Evolutionary conservation across 2,113 vertebrate genomes (phyloP), one percentile per base, ranked within the genome.

Genomic region (Rhizomys pruinosus): DNA sequence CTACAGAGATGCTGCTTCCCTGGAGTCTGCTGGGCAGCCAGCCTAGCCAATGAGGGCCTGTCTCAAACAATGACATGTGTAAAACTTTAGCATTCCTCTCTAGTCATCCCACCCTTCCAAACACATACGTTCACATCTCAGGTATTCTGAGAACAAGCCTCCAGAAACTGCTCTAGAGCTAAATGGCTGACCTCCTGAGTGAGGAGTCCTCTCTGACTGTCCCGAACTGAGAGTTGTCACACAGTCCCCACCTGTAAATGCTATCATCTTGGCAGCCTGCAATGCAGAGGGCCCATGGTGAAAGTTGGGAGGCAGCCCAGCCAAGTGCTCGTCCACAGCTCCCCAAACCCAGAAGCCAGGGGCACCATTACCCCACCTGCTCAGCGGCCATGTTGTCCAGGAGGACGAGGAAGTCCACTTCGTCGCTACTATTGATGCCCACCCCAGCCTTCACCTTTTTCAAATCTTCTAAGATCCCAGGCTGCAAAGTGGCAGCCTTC

Each of bases 341-440:
- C 55, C 42, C 39, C 0, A 5, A 17, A 5, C 63, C 47, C 87
- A 39, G 19, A 6, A 34, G n/a, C 39, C 4, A 0, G 19, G 64
- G 19, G 44, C 82, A 0, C 1, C 39, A 89, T 47, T 23, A 9
- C n/a, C 96, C 97, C 95, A 99, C 99, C 99, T 99, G 98, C 98
- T 99, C 98, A 57, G 99, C 99, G 94, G 98, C 98, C 97, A 99
- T 95, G 95, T 99, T 99, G 97, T 99, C 99, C 5, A 99, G 97
- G 92, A 99, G 99, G 90, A 98, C 87, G 95, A 99, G 98, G 98
- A 99, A 99, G 97, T 99, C 99, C 57, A 99, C 93, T 2, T 76
- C 77, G 1, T 98, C 95, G n/a, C 98, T 96, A 57, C 42, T 61
- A 32, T 96, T 92, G n/a, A 99, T 98, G 86, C 98, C 99, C 97